Conservation (phyloP, 2,888 invertebrate genomes). For the Nemurella pictetii region DNA sequence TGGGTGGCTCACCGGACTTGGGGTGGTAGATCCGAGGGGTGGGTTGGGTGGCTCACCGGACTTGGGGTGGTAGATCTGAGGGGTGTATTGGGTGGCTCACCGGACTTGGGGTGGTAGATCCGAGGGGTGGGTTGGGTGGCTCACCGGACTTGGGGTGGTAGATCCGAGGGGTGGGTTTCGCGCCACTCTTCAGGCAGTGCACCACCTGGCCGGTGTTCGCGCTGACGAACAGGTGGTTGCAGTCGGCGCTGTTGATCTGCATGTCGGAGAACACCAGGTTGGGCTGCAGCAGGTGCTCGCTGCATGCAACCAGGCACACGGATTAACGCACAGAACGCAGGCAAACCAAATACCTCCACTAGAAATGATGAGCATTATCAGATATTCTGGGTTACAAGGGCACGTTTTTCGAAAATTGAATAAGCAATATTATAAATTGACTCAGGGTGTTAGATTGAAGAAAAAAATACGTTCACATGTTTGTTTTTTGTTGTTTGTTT, state of each 20-base stretch:
- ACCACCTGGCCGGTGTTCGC: conserved; percentile 43
- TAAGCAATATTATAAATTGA: too few relatives aligned
- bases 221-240: conserved; percentile 40
- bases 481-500: too few relatives aligned
- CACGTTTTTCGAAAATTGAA: too few relatives aligned
- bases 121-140: conserved; percentile 48
- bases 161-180: conserved; percentile 48
- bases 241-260: conserved; percentile 26
- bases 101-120: conserved; percentile 45
- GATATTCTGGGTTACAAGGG: too few relatives aligned
- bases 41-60: conserved; percentile 44
- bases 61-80: conserved; percentile 26
- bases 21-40: conserved; percentile 43
- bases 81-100: conserved; percentile 32
- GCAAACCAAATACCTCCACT: too few relatives aligned
- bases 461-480: too few relatives aligned
- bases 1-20: conserved; percentile 45
- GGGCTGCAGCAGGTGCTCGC: conserved; percentile 16
- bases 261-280: conserved; percentile 34
- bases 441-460: too few relatives aligned
- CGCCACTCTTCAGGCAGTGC: conserved; percentile 43
- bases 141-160: conserved; percentile 48
- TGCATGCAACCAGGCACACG: conserved; percentile 23
- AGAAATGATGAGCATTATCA: too few relatives aligned
- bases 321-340: too few relatives aligned